Evolutionary conservation across 2,797 vertebrate genomes (phyloP).

Genomic region (Lagocephalus sceleratus): DNA sequence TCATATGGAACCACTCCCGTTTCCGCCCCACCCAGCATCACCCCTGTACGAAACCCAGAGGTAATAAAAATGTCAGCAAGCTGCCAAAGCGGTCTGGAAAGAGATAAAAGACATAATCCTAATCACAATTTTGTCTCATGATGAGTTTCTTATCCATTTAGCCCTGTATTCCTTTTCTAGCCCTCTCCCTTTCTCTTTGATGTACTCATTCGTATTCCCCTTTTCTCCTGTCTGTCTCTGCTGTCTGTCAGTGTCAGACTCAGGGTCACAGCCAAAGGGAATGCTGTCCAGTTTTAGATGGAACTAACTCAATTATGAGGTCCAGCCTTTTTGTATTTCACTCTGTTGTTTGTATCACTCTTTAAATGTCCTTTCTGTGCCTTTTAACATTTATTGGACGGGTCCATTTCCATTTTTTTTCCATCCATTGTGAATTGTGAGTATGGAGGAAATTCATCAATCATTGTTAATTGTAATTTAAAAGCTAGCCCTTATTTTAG

Average conservation of each 20-base stretch:
- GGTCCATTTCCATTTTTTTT: neutral
- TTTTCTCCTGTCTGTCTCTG: slow-evolving; percentile 20
- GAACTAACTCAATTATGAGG: slow-evolving; percentile 43
- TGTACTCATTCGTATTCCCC: slow-evolving; percentile 44
- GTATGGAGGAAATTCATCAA: too few relatives aligned
- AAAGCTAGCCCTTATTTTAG: too few relatives aligned
- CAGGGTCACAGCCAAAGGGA: slow-evolving; percentile 42
- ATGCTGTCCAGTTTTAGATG: slow-evolving; percentile 25
- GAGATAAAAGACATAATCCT: slow-evolving; percentile 9
- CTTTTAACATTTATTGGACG: neutral
- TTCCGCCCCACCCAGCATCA: too few relatives aligned
- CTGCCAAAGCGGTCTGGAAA: slow-evolving; percentile 7
- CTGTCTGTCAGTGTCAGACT: slow-evolving; percentile 34
- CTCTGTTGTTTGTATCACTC: slow-evolving; percentile 11
- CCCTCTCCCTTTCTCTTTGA: slow-evolving; percentile 20
- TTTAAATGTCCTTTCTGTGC: slow-evolving; percentile 3
- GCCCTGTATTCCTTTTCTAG: too few relatives aligned
- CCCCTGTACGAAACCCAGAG: neutral
- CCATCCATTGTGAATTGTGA: too few relatives aligned
- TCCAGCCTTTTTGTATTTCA: slow-evolving; percentile 8
- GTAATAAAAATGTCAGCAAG: slow-evolving; percentile 1
- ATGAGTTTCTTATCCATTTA: too few relatives aligned
- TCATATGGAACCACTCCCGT: too few relatives aligned
- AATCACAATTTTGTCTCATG: neutral
- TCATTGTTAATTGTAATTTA: too few relatives aligned